These are phyloP conservation scores for Caenorhabditis afra DNA, from an alignment of 2,888 invertebrate genomes.

Conservation along the genomic window DNA sequence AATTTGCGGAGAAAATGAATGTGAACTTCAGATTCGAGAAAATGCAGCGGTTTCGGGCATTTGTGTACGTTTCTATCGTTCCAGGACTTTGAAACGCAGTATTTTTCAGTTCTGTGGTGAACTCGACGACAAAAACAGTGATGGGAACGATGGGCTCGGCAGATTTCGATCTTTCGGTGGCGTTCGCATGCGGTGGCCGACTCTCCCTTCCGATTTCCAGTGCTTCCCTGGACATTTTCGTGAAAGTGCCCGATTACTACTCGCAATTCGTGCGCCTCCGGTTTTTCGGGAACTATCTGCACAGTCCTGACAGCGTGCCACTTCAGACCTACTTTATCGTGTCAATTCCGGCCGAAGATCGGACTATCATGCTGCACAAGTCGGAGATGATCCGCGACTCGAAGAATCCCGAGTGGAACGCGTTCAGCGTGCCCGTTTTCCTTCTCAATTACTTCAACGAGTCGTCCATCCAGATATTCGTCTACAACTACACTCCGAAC, in stretches of 20 bases:
- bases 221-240: conserved; percentile 39
- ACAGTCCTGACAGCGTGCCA: conserved; percentile 56
- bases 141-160: conserved; percentile 36
- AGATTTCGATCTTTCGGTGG: conserved; percentile 48
- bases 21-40: conserved; percentile 58
- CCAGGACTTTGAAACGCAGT: too few species aligned
- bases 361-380: conserved; percentile 56
- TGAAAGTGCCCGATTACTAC: conserved; percentile 58
- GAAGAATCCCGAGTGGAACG: conserved; percentile 68
- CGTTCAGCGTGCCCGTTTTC: conserved; percentile 71
- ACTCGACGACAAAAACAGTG: conserved; percentile 29
- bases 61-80: conserved; percentile 58
- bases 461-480: conserved; percentile 66
- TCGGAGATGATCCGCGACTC: conserved; percentile 50
- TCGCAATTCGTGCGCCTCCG: conserved; percentile 58
- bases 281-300: conserved; percentile 66
- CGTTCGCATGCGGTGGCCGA: conserved; percentile 50
- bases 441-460: conserved; percentile 68
- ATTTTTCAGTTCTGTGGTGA: conserved; percentile 26
- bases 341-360: conserved; percentile 44
- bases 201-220: conserved; percentile 18
- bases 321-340: conserved; percentile 68
- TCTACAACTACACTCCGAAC: conserved; percentile 73
- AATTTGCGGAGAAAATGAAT: conserved; percentile 48
- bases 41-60: conserved; percentile 42